Evolutionary conservation across 2,797 vertebrate species (phyloP).

Genomic region (Alectoris magna): DNA sequence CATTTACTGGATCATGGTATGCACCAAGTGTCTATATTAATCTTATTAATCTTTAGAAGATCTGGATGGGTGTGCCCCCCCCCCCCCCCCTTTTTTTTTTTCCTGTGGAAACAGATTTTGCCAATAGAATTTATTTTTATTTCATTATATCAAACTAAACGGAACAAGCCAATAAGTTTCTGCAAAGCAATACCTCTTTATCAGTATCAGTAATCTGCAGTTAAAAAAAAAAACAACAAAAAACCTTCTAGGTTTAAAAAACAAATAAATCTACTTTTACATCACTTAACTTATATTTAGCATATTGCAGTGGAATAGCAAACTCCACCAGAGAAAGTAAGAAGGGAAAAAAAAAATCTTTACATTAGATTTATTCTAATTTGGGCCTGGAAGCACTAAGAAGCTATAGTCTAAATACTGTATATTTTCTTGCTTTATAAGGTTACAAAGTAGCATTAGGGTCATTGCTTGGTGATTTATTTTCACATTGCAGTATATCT

Average conservation of each 20-base stretch:
- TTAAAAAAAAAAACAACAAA: not conserved
- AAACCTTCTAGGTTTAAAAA: not conserved
- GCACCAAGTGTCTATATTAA: not conserved
- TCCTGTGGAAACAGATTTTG: not conserved
- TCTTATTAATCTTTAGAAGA: not conserved
- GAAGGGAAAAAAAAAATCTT: not conserved
- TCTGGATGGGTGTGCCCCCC: not conserved
- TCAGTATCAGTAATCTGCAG: not conserved
- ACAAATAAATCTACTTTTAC: not conserved
- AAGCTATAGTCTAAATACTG: not conserved
- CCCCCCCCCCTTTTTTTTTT: too few relatives aligned
- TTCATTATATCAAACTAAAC: not conserved
- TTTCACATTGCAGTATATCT: not conserved
- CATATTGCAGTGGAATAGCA: not conserved
- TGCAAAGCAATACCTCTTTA: not conserved
- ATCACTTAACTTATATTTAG: not conserved
- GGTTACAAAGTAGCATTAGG: not conserved
- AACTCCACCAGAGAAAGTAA: not conserved
- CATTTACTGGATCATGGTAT: not conserved
- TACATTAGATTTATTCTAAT: not conserved
- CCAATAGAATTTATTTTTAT: not conserved
- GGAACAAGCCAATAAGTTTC: not conserved
- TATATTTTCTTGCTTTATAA: not conserved
- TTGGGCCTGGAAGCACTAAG: not conserved
- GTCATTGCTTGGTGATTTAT: not conserved